Evolutionary conservation across 2,888 invertebrate species (phyloP).

Genomic region (Tipula vernalis): DNA sequence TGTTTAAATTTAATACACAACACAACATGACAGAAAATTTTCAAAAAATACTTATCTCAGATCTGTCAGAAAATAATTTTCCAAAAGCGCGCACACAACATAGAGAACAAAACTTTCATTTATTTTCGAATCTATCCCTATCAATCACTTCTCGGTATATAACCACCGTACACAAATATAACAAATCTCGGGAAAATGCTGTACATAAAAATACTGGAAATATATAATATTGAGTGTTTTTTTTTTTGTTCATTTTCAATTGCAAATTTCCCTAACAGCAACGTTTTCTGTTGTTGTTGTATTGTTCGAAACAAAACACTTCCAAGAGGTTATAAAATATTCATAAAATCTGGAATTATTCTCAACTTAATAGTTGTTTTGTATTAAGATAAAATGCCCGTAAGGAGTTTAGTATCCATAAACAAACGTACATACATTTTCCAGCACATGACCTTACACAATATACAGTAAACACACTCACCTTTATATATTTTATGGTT

Average conservation of each 20-base stretch:
- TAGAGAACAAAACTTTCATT: background rate
- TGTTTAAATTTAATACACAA: background rate
- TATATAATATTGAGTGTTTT: background rate
- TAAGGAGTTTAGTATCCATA: background rate
- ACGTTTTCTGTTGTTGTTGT: background rate
- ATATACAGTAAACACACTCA: background rate
- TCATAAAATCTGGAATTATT: background rate
- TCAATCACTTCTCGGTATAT: background rate
- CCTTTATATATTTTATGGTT: background rate
- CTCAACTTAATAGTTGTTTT: background rate
- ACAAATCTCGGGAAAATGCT: background rate
- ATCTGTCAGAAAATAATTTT: background rate
- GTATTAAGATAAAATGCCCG: background rate
- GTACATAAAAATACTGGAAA: background rate
- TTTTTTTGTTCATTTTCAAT: background rate
- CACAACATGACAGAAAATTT: background rate
- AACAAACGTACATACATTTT: background rate
- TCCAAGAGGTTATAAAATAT: background rate
- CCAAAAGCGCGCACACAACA: background rate
- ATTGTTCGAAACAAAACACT: background rate
- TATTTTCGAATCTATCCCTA: background rate
- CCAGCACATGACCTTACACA: background rate
- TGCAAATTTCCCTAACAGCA: background rate
- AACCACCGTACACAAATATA: background rate
- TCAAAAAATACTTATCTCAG: background rate